Conservation (phyloP, 1,140 invertebrate species). For the Eupeodes corollae region DNA sequence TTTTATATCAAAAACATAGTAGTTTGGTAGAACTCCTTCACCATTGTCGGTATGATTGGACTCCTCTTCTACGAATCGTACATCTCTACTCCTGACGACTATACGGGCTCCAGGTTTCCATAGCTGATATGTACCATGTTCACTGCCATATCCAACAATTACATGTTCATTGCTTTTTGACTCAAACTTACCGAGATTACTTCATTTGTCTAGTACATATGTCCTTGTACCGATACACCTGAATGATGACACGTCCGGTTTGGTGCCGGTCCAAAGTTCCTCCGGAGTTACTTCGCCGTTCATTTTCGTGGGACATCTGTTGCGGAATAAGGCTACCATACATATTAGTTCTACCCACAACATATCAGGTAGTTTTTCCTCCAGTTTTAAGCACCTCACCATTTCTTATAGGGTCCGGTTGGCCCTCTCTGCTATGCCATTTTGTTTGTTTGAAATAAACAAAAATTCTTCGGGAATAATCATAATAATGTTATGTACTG, state of each 20-base stretch:
- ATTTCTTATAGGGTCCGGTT: conserved; percentile 18
- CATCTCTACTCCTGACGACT: conserved; percentile 16
- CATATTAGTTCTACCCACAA: conserved; percentile 17
- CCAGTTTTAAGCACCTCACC: conserved; percentile 13
- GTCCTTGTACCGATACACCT: conserved; percentile 25
- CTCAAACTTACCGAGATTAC: conserved; percentile 5
- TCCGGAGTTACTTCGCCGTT: conserved; percentile 17
- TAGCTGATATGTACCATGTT: conserved; percentile 3
- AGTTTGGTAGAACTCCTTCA: background rate
- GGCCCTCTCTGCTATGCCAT: conserved; percentile 20
- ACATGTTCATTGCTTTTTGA: conserved; percentile 1
- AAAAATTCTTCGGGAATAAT: conserved; percentile 25
- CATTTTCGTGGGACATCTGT: conserved; percentile 13
- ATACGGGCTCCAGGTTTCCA: conserved; percentile 11
- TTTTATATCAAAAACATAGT: background rate
- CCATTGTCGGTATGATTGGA: background rate
- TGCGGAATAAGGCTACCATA: conserved; percentile 12
- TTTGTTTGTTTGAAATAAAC: conserved; percentile 34
- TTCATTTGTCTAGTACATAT: conserved; percentile 12
- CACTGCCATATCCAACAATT: conserved; percentile 5
- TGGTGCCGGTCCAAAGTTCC: conserved; percentile 26
- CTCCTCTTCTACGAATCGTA: conserved; percentile 2
- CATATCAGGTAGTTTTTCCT: conserved; percentile 7
- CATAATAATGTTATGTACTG: conserved; percentile 31
- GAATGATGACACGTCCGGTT: conserved; percentile 23